Conservation (phyloP, 2,888 invertebrate species). For the Apotomis turbidana region DNA sequence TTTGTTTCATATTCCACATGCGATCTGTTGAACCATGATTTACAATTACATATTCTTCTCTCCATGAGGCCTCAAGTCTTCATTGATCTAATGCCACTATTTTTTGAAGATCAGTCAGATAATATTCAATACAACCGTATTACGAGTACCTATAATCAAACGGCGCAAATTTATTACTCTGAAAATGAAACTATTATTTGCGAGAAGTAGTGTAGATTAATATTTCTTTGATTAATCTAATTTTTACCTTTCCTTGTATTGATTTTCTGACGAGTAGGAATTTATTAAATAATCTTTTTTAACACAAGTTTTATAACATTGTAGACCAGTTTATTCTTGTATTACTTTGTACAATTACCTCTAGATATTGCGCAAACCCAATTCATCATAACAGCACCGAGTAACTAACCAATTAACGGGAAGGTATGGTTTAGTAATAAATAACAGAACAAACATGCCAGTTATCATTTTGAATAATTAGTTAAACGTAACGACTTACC, state of each 20-base stretch:
- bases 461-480: constrained; percentile 58
- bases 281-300: not conserved
- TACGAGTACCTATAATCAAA: too few relatives aligned
- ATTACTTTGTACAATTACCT: constrained; percentile 26
- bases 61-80: too few relatives aligned
- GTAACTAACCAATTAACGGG: constrained; percentile 56
- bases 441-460: constrained; percentile 56
- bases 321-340: constrained; percentile 20
- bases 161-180: too few relatives aligned
- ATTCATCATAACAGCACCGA: constrained; percentile 52
- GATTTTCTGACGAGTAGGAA: not conserved
- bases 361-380: constrained; percentile 47
- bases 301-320: constrained; percentile 8
- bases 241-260: not conserved
- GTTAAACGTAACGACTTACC: constrained; percentile 10
- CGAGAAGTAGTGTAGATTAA: too few relatives aligned
- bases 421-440: constrained; percentile 54
- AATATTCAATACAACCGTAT: too few relatives aligned
- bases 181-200: too few relatives aligned
- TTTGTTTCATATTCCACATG: not conserved
- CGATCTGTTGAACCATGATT: too few relatives aligned
- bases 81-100: too few relatives aligned
- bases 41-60: too few relatives aligned
- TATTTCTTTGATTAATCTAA: too few relatives aligned
- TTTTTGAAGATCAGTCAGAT: too few relatives aligned